Conservation (phyloP, 2,113 vertebrate genomes). For the Leucosticte australis region DNA sequence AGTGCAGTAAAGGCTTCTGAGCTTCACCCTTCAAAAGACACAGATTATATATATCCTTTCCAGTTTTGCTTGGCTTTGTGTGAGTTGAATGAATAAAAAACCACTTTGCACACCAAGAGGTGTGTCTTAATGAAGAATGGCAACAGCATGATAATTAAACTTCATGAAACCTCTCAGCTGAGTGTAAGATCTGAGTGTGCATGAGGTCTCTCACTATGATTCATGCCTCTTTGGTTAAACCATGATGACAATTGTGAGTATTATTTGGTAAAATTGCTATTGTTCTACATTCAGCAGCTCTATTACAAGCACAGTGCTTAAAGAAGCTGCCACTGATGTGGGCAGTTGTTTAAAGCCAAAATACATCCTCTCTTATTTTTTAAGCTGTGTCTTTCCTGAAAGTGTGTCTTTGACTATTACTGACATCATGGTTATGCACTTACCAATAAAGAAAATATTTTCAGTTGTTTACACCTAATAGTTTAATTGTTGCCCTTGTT, state of each 20-base stretch:
- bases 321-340: constrained; percentile 46
- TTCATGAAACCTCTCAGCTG: not conserved
- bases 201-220: constrained; percentile 8
- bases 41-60: not conserved
- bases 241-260: not conserved
- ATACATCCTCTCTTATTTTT: not conserved
- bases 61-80: not conserved
- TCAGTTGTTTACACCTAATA: not conserved
- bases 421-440: not conserved
- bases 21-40: not conserved
- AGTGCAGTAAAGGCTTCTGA: not conserved
- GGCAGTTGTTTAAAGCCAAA: constrained; percentile 18
- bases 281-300: constrained; percentile 1
- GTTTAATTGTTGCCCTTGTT: not conserved
- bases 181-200: not conserved
- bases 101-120: not conserved
- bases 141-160: constrained; percentile 5
- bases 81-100: not conserved
- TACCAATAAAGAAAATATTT: constrained; percentile 4
- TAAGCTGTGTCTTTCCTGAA: constrained; percentile 8
- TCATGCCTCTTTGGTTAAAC: not conserved
- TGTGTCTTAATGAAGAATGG: not conserved
- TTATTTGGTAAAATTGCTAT: constrained; percentile 38
- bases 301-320: not conserved
- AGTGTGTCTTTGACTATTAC: constrained; percentile 1